Percentiles rank a stretch among this genome's conserved stretches.
phyloP scores from a whole-genome alignment of 2,888 invertebrate genomes.

The Dryadula phaetusa region DNA sequence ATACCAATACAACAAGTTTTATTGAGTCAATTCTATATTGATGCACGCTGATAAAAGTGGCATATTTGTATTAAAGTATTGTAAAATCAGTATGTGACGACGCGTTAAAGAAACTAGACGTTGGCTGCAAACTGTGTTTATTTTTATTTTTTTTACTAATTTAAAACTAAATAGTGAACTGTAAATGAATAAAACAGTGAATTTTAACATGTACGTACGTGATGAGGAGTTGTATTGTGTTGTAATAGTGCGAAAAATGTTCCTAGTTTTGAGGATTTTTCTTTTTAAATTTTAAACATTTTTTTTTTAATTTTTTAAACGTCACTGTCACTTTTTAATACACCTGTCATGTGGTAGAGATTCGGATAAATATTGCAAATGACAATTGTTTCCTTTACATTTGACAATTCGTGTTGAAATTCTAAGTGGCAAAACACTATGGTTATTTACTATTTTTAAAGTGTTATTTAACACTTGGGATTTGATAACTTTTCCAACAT shows the following conservation, averaged over 20 bases:
- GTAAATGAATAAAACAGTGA: not conserved
- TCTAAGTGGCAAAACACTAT: no score
- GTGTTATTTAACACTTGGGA: no score
- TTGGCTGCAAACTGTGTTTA: constrained; percentile 9
- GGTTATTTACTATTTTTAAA: no score
- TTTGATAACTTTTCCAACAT: no score
- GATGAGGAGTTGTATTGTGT: constrained; percentile 9
- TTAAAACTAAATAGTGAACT: constrained; percentile 17
- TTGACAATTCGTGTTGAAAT: no score
- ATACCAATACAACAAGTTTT: not conserved
- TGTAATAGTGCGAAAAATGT: not conserved
- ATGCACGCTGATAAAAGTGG: constrained; percentile 51
- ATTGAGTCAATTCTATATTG: constrained; percentile 37
- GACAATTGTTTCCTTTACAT: no score
- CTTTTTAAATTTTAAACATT: no score
- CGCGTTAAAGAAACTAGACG: constrained; percentile 49
- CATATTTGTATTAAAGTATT: constrained; percentile 51
- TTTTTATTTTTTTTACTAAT: not conserved
- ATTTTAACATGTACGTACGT: constrained; percentile 2
- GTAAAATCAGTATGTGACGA: constrained; percentile 52
- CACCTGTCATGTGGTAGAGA: no score
- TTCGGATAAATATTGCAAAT: no score
- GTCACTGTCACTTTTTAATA: no score
- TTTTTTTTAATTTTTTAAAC: no score
- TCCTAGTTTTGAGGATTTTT: no score